phyloP scores from a whole-genome alignment of 1,140 invertebrate genomes.

The Cyclargus thomasi region DNA sequence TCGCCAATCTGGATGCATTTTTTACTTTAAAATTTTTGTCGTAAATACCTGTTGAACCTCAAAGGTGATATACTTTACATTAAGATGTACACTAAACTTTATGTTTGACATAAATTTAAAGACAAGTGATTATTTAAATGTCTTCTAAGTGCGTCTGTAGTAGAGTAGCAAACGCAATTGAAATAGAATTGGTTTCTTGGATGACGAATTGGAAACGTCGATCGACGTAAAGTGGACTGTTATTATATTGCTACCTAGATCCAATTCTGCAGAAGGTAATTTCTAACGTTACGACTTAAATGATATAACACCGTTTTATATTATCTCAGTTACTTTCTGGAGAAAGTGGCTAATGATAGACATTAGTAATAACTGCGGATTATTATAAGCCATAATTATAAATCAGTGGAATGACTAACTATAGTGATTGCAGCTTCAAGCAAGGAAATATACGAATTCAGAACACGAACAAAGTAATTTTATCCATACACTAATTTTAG shows the following conservation, averaged over 20 bases:
- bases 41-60: not conserved
- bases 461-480: not conserved
- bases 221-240: not conserved
- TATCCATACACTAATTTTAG: not conserved
- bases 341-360: conserved; percentile 14
- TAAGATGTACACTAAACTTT: too few relatives aligned
- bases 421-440: not conserved
- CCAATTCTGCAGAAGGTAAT: not conserved
- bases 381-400: conserved; percentile 11
- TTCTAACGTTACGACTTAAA: not conserved
- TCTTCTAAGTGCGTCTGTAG: too few relatives aligned
- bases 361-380: conserved; percentile 8
- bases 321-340: conserved; percentile 8
- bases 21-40: too few relatives aligned
- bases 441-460: not conserved
- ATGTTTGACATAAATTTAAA: too few relatives aligned
- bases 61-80: not conserved
- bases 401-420: not conserved
- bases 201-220: not conserved
- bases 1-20: too few relatives aligned
- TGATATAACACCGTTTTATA: conserved; percentile 8
- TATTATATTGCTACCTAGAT: not conserved
- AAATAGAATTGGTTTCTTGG: not conserved
- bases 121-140: too few relatives aligned
- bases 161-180: too few relatives aligned